Base-by-base conservation (phyloP, 2,888 invertebrate species). In the Protodeltote pygarga region DNA sequence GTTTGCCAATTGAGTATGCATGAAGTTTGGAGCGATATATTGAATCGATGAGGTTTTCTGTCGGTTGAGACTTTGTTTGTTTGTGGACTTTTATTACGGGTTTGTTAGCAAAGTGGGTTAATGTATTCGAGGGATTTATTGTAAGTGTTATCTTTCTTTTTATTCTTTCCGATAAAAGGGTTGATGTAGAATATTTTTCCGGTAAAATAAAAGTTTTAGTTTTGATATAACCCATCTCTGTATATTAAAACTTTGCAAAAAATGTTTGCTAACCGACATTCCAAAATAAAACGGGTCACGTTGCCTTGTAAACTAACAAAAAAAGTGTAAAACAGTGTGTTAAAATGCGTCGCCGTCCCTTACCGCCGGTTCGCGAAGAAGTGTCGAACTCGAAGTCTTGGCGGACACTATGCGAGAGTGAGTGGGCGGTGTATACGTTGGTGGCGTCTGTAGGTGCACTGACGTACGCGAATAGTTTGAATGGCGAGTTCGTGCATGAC, bases 401-500 rank as follows among this genome's bases (percentile, higher is more conserved):
- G 83, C 67, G 75, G 5, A 79, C 71, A 45, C 49, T 87, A 8
- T 87, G 83, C 75, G 85, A 90, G 25, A 91, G 82, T 61, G 93
- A 94, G 37, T 94, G 94, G 93, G 92, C 92, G 51, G 87, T 94
- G 41, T 95, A 95, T 75, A 85, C 91, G 11, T 82, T 94, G 13
- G 95, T 95, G 32, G 93, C 94, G 39, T 90, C 94, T 17, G 94
- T 95, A 6, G 95, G 95, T 10, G 90, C 95, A 11, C 87, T 94
- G 33, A 94, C 95, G 64, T 96, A 96, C 83, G 90, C 94, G 28
- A 96, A 96, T 83, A 95, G 96, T 40, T 89, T 96, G 61, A 91
- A 92, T 64, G 96, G 96, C 31, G 96, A 97, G 80, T 97, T 97
- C 78, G 97, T 97, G 57, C 97, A 97, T 88, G 97, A 97, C 79